Percentiles rank a stretch among this genome's conserved stretches.
Evolutionary conservation across 2,113 vertebrate genomes (phyloP).

Genomic region (Chaenocephalus aceratus): DNA sequence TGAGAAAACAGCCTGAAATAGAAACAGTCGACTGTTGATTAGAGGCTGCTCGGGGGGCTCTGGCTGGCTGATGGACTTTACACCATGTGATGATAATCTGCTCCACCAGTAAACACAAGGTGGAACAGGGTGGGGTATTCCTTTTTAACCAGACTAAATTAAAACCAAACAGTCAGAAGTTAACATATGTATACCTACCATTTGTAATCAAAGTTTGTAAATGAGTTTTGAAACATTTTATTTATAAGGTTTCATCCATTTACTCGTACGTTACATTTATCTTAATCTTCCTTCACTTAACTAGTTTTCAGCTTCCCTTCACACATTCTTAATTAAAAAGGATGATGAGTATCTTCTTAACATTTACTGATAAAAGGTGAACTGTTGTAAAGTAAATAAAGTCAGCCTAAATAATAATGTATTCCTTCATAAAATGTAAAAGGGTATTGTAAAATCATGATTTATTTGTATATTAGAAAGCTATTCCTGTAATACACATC

Average conservation of each 20-base stretch:
- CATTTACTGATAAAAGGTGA: not conserved
- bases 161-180: not conserved
- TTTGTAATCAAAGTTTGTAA: not conserved
- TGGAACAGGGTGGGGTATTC: not conserved
- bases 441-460: not conserved
- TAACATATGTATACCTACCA: not conserved
- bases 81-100: not conserved
- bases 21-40: not conserved
- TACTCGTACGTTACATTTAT: too few relatives aligned
- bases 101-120: not conserved
- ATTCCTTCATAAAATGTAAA: not conserved
- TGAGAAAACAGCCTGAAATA: not conserved
- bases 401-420: too few relatives aligned
- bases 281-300: too few relatives aligned
- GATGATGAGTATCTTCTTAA: not conserved
- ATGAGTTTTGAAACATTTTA: not conserved
- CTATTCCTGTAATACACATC: not conserved
- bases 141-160: not conserved
- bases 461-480: not conserved
- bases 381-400: not conserved
- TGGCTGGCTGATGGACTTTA: not conserved
- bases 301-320: too few relatives aligned
- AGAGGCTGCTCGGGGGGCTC: not conserved
- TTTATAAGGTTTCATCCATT: too few relatives aligned
- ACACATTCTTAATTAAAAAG: too few relatives aligned